Evolutionary conservation across 92 coral and sea anemone species (phyloP), one percentile per base, ranked within the genome.

Genomic region (Nematostella vectensis): DNA sequence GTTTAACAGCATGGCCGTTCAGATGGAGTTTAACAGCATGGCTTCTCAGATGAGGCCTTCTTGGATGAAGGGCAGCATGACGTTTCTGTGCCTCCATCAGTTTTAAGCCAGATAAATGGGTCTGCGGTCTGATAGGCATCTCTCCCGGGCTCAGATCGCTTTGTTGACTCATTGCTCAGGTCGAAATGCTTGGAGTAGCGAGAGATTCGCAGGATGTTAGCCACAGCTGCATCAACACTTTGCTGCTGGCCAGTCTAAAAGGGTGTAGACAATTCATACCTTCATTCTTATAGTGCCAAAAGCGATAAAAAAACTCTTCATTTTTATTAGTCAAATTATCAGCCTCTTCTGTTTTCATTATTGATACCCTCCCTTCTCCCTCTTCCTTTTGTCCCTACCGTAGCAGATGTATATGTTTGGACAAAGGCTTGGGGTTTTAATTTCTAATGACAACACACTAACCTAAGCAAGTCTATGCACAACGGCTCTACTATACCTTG

Each of bases 121-220:
- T 45, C 23, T 17, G 51, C 51, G 18, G 23, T 45, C 18, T 4
- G 4, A 22, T 45, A 45, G 18, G 51, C 51, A 45, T 19, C 51
- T 10, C 18, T 11, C 21, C 18, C 21, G 4, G 21, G 4, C 51
- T 9, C 21, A 6, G 51, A 45, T 19, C 17, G 51, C 51, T 11
- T 11, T 9, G 51, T 45, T 11, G 51, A 11, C 4, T 19, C 18
- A 4, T 4, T 6, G 21, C 23, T 45, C 18, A 45, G 17, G 26
- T 55, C 65, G 25, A 67, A 45, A 57, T 67, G 74, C 25, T 53
- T 21, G 11, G 65, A 42, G 38, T 55, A 67, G 25, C 74, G 18
- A 29, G 74, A 67, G 4, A 44, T 42, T 26, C 59, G 58, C 29
- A 67, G 36, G 3, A 57, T 62, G 18, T 13, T 18, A 26, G 52